phyloP scores from a whole-genome alignment of 1,140 invertebrate genomes.

The Holcopasites calliopsidis region DNA sequence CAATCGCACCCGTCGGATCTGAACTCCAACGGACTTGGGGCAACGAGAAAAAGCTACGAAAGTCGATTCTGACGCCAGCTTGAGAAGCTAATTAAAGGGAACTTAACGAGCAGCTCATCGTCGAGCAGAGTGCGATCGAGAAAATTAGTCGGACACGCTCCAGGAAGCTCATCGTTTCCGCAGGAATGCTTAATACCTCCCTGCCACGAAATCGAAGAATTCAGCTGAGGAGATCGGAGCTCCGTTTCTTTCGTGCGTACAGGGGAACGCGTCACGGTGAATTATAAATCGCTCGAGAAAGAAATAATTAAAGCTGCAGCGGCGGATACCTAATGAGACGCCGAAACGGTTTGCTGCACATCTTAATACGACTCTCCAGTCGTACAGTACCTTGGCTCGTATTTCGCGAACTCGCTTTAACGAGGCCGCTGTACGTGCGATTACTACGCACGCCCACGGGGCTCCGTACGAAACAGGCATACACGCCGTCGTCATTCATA shows the following conservation, averaged over 20 bases:
- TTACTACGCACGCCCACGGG: not conserved
- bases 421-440: slow-evolving; percentile 37
- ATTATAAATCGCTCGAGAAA: slow-evolving; percentile 46
- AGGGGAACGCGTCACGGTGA: slow-evolving; percentile 26
- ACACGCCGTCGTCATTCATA: not conserved
- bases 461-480: no score
- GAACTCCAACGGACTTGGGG: no score
- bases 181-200: slow-evolving; percentile 47
- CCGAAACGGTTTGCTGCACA: slow-evolving; percentile 54
- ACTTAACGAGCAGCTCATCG: slow-evolving; percentile 58
- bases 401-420: slow-evolving; percentile 17
- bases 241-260: not conserved
- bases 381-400: not conserved
- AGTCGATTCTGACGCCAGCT: slow-evolving; percentile 18
- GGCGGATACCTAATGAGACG: slow-evolving; percentile 45
- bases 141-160: slow-evolving; percentile 63
- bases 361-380: slow-evolving; percentile 29
- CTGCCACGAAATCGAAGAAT: slow-evolving; percentile 61
- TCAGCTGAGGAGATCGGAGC: slow-evolving; percentile 47
- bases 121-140: slow-evolving; percentile 39
- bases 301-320: slow-evolving; percentile 52
- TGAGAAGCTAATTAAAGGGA: slow-evolving; percentile 54
- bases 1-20: not conserved
- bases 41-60: slow-evolving; percentile 27
- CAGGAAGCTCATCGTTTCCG: slow-evolving; percentile 64